Conservation (phyloP, 2,797 vertebrate species). For the Rhyacichthys aspro region DNA sequence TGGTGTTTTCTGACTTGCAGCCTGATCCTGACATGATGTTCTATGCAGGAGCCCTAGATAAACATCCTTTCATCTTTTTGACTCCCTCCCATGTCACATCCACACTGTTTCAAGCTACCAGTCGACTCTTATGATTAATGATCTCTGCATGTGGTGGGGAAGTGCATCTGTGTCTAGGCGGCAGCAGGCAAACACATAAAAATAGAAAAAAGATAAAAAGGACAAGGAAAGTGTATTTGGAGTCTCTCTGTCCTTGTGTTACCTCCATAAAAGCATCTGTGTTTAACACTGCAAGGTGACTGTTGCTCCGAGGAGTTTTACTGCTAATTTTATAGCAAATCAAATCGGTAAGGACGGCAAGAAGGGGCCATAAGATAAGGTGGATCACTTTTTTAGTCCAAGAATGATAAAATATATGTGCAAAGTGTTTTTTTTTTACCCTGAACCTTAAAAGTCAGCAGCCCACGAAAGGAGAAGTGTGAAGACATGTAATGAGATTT, state of each 20-base stretch:
- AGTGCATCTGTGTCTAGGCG: conserved; percentile 29
- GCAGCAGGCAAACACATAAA: conserved; percentile 27
- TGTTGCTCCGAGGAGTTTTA: not conserved
- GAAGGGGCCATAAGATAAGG: not conserved
- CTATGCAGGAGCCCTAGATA: conserved; percentile 63
- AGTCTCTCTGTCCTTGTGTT: conserved; percentile 32
- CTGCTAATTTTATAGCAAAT: conserved; percentile 4
- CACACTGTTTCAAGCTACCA: conserved; percentile 36
- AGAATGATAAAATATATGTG: not conserved
- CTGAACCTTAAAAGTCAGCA: conserved; percentile 20
- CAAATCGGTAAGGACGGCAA: not conserved
- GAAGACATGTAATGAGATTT: conserved; percentile 46
- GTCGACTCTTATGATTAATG: conserved; percentile 60
- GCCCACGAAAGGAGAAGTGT: conserved; percentile 19
- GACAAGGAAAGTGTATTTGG: not conserved
- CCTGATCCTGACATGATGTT: conserved; percentile 54
- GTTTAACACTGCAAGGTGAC: conserved; percentile 2
- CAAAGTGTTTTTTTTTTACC: conserved; percentile 13
- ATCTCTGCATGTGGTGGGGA: conserved; percentile 39
- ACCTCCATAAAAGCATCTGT: conserved; percentile 27
- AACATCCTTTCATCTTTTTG: conserved; percentile 59
- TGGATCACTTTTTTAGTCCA: not conserved
- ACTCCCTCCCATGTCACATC: conserved; percentile 45
- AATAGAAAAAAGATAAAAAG: conserved; percentile 26
- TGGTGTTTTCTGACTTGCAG: conserved; percentile 26